Conservation (phyloP, 2,888 invertebrate species). For the Heliconius erato region DNA sequence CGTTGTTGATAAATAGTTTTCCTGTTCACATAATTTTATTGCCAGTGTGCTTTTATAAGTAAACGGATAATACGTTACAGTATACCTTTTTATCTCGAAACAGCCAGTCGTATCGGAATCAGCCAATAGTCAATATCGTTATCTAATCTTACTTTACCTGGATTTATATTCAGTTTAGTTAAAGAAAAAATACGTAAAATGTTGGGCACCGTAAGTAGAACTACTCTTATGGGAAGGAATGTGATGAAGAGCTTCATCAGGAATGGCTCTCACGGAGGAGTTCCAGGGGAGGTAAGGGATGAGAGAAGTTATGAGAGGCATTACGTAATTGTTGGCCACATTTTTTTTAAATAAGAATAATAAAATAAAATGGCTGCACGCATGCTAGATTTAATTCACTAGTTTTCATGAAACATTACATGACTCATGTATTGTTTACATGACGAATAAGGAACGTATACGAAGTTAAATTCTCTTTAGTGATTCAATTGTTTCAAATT, state of each 20-base stretch:
- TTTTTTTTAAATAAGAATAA: background rate
- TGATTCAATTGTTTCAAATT: background rate
- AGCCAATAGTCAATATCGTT: conserved; percentile 62
- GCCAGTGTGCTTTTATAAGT: conserved; percentile 9
- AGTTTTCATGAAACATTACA: background rate
- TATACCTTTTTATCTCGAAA: conserved; percentile 57
- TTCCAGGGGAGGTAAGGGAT: conserved; percentile 75
- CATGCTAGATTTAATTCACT: conserved; percentile 1
- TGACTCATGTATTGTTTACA: background rate
- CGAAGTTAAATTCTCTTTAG: background rate
- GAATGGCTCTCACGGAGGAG: conserved; percentile 76
- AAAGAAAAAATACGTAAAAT: conserved; percentile 62
- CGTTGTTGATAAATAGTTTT: conserved; percentile 12
- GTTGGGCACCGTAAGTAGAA: conserved; percentile 76
- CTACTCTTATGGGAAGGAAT: conserved; percentile 73
- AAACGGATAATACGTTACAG: conserved; percentile 28
- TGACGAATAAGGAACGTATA: background rate
- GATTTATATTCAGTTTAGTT: conserved; percentile 39
- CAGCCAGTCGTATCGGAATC: conserved; percentile 59
- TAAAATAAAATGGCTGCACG: background rate
- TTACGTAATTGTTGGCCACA: conserved; percentile 64
- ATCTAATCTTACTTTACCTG: conserved; percentile 69
- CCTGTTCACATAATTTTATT: conserved; percentile 9
- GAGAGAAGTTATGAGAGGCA: conserved; percentile 23
- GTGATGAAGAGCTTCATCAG: conserved; percentile 72